Base-by-base conservation (phyloP, 1,140 invertebrate species). In the Orchesella cincta region DNA sequence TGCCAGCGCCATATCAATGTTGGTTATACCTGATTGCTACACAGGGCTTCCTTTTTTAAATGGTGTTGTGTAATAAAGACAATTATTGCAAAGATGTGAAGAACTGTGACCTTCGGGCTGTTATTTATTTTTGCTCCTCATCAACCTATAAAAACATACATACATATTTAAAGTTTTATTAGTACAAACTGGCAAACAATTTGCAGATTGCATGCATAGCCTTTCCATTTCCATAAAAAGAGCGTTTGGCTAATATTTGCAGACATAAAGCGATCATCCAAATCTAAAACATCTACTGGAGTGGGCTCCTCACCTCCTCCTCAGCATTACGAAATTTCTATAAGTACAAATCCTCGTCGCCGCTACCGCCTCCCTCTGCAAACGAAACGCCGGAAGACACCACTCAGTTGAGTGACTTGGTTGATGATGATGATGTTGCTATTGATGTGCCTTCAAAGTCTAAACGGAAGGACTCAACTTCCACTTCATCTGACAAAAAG, bases 231-330 rank as follows among this genome's bases (percentile, higher is more conserved):
- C 20, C 8, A 46, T 12, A 20, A 46, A 46, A 20, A 12, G 39
- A 46, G 23, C 26, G 23, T 62, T 26, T 18, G 23, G 23, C 23
- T 62, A n/a, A 62, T 62, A 62, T 8, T 62, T 67, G 5, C 62
- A 67, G 62, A 67, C 8, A 67, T 67, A 8, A 67, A 67, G n/a
- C 26, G 62, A 12, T 67, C 62, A 14, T 67, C 62, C 14, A 67
- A 67, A 67, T 29, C 31, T 14, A 67, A 67, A 33, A 3, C 62
- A n/a, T 31, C 62, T 31, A 67, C 28, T 31, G 62, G 31, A 14
- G 29, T 31, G 23, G 62, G 62, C 62, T 14, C 62, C 1, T 67
- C 62, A 2, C 31, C 62, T 14, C 62, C 62, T n/a, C 29, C 8
- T 12, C 26, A 67, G 5, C 29, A 33, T 31, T 26, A 57, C 39